Conservation (phyloP, 1,140 invertebrate genomes). For the Drosophila setifemur region DNA sequence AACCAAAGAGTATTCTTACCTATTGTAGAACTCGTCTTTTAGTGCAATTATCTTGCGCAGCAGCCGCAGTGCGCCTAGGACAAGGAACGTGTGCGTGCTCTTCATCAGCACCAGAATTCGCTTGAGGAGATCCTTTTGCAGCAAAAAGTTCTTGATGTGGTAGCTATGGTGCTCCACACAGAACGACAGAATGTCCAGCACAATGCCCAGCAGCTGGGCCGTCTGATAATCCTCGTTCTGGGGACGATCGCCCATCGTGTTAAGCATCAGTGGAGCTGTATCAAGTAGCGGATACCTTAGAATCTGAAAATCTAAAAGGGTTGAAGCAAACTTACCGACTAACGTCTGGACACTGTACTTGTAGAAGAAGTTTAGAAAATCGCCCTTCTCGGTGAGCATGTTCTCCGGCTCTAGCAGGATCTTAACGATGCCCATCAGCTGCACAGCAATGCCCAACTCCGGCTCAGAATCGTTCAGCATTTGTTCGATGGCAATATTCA, state of each 20-base stretch:
- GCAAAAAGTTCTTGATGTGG: constrained; percentile 98
- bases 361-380: constrained; percentile 99
- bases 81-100: constrained; percentile 98
- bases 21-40: constrained; percentile 99
- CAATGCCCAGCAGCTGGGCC: constrained; percentile 96
- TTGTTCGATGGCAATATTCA: constrained; percentile 99
- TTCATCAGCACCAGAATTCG: constrained; percentile 98
- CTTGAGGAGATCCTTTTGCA: constrained; percentile 97
- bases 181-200: constrained; percentile 98
- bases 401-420: constrained; percentile 99
- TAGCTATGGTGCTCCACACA: constrained; percentile 99
- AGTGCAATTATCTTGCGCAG: constrained; percentile 98
- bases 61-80: constrained; percentile 97
- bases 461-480: constrained; percentile 93
- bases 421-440: constrained; percentile 96
- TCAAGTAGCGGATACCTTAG: background rate
- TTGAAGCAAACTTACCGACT: constrained; percentile 86
- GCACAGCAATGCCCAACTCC: constrained; percentile 97
- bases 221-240: constrained; percentile 97
- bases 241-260: constrained; percentile 93
- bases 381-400: constrained; percentile 98
- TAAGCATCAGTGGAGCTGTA: constrained; percentile 92
- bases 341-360: constrained; percentile 98
- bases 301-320: background rate
- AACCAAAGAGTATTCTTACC: constrained; percentile 65